Evolutionary conservation across 2,797 vertebrate species (phyloP).

Genomic region (Chromobotia macracanthus): DNA sequence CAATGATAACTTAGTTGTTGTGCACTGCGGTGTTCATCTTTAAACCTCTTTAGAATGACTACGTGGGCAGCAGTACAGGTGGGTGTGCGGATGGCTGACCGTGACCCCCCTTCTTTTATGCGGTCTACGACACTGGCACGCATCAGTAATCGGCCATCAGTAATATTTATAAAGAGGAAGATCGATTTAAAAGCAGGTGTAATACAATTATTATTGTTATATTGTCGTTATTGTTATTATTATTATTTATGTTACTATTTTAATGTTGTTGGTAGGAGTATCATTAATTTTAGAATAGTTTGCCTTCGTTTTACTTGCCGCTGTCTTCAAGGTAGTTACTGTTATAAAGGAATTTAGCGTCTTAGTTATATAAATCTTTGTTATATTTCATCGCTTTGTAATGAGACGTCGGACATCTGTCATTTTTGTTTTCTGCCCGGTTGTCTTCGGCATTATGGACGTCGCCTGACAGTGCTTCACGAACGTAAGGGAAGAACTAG

Average conservation of each 20-base stretch:
- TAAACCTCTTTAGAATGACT: slow-evolving; percentile 21
- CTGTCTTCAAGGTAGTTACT: neutral
- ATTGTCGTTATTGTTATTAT: neutral
- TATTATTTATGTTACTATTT: neutral
- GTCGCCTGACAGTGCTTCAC: slow-evolving; percentile 47
- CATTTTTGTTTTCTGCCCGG: slow-evolving; percentile 36
- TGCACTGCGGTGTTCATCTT: slow-evolving; percentile 68
- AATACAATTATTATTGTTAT: neutral
- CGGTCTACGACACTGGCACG: slow-evolving; percentile 18
- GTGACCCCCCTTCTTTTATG: neutral
- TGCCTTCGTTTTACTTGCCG: neutral
- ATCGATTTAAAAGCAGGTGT: neutral
- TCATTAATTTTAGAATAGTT: neutral
- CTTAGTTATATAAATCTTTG: slow-evolving; percentile 32
- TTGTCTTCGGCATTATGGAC: slow-evolving; percentile 48
- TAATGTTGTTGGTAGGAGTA: neutral
- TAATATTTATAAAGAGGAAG: neutral
- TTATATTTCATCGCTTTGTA: neutral
- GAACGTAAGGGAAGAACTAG: slow-evolving; percentile 38
- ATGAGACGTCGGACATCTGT: slow-evolving; percentile 17
- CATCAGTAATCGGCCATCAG: neutral
- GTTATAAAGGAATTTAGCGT: neutral
- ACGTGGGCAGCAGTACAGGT: slow-evolving; percentile 66
- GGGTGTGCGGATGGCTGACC: slow-evolving; percentile 11
- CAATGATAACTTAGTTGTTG: slow-evolving; percentile 47